phyloP scores from a whole-genome alignment of 2,797 vertebrate genomes.

The Typhlichthys eigenmanni region DNA sequence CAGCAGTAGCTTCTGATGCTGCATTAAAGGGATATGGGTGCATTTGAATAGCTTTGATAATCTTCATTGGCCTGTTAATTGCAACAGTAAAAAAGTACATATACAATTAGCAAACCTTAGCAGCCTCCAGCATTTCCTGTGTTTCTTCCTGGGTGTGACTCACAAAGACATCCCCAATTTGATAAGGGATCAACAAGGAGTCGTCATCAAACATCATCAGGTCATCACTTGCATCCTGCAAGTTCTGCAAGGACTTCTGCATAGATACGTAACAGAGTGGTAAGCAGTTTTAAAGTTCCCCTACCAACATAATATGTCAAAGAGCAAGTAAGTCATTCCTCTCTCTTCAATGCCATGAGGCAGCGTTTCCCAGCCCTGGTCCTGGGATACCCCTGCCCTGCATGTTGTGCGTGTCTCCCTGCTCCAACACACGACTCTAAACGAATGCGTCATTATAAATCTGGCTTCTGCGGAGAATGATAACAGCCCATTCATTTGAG shows the following conservation, averaged over 20 bases:
- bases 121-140: slow-evolving; percentile 92
- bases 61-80: background rate
- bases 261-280: slow-evolving; percentile 3
- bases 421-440: no score
- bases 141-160: slow-evolving; percentile 95
- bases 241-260: slow-evolving; percentile 93
- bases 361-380: no score
- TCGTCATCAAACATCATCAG: slow-evolving; percentile 93
- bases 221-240: slow-evolving; percentile 96
- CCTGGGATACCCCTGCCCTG: no score
- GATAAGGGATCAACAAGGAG: slow-evolving; percentile 86
- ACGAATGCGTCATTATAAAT: no score
- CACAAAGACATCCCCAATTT: slow-evolving; percentile 95
- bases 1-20: no score
- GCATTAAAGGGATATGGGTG: no score
- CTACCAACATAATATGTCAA: background rate
- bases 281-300: background rate
- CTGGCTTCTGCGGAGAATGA: no score
- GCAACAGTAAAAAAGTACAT: background rate
- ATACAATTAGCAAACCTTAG: slow-evolving; percentile 80
- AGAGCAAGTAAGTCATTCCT: background rate
- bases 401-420: no score
- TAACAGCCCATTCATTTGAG: no score
- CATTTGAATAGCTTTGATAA: no score
- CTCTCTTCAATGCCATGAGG: background rate